Base-by-base conservation (phyloP, 2,113 vertebrate species). In the Bos indicus region DNA sequence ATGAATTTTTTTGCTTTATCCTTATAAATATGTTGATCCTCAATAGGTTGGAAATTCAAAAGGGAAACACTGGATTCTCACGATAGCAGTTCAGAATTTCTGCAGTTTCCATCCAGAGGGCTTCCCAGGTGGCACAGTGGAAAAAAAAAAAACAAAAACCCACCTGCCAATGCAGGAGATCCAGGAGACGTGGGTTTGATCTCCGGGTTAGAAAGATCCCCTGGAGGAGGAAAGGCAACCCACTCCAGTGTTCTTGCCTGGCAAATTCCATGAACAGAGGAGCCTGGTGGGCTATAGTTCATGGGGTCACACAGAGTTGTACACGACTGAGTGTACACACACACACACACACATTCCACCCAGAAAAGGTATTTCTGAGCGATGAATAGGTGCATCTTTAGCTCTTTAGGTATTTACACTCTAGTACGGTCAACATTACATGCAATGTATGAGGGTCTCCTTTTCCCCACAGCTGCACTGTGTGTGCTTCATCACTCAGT, bases 1-100 rank as follows among this genome's bases (percentile, higher is more conserved):
- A 64, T 91, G 60, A 84, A 26, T 62, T 92, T 30, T 88, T 78
- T 84, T 96, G 48, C 67, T 74, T 84, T 12, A 56, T 28, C 64
- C 88, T 91, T 91, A 14, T 40, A 90, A 92, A 91, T 57, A 60
- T 40, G 82, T 57, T 43, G 51, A 46, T 56, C 56, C 40, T 59
- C 43, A n/a, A 12, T 25, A 85, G 17, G 14, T 17, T 62, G 74
- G 23, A 56, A 92, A 80, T 74, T 77, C 43, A 56, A 40, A 91
- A 71, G 88, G 30, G 11, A 26, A 43, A 57, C 12, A 59, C 6
- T 92, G 25, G 6, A 17, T 94, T 97, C 71, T 87, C 23, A 57
- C 57, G n/a, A 86, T 33, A 87, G 6, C 57, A 15, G n/a, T 46
- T 81, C 40, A 92, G 64, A 51, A 11, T 84, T 28, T 94, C n/a